These are phyloP conservation scores for Calidris pugnax DNA, from an alignment of 2,113 vertebrate species.

Conservation along the genomic window DNA sequence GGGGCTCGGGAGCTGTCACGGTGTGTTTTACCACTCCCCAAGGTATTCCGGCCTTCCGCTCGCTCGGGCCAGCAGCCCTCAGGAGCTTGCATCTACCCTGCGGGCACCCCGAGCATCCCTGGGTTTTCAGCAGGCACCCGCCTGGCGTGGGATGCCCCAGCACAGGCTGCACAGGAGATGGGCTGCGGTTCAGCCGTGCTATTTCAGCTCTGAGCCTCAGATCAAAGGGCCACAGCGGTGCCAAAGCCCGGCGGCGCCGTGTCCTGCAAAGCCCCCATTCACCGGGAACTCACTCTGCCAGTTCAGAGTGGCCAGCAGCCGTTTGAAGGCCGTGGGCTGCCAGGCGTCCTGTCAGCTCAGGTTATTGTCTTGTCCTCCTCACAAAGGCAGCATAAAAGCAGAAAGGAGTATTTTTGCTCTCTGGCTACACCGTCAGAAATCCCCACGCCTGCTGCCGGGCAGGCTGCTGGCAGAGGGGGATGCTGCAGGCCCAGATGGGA, in stretches of 20 bases:
- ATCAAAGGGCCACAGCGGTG: not conserved
- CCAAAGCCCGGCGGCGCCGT: rapidly evolving
- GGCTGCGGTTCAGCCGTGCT: not conserved
- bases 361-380: not conserved
- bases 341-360: not conserved
- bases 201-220: not conserved
- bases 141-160: rapidly evolving
- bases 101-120: not conserved
- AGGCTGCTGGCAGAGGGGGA: not conserved
- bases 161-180: rapidly evolving
- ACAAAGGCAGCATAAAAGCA: conserved; percentile 2
- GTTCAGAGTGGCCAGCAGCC: rapidly evolving
- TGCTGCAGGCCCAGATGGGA: rapidly evolving
- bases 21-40: not conserved
- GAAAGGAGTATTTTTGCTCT: not conserved
- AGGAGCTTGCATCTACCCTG: not conserved
- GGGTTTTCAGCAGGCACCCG: not conserved
- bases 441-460: not conserved
- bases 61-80: not conserved
- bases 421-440: not conserved
- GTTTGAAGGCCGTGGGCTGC: conserved; percentile 13
- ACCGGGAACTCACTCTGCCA: not conserved
- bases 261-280: not conserved
- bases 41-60: not conserved
- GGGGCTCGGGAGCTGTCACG: rapidly evolving